Evolutionary conservation across 2,888 invertebrate genomes (phyloP), one percentile per base, ranked within the genome.

Genomic region (Cerceris ruficornis): DNA sequence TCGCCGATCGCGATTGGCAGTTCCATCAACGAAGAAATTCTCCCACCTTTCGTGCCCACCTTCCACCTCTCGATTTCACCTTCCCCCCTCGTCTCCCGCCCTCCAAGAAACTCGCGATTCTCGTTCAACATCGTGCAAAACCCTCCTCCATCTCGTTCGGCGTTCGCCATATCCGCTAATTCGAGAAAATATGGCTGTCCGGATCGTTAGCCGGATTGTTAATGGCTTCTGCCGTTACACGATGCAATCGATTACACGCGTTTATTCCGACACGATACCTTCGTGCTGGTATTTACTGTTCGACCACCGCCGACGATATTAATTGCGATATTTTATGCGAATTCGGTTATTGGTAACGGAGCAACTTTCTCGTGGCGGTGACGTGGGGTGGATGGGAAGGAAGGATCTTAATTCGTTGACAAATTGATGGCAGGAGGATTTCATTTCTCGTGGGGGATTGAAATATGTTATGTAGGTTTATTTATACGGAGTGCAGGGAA

Each of bases 121-220:
- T 74, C 79, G 69, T 74, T 80, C 69, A 77, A 74, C 82, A 52
- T 65, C 66, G 61, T 42, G 67, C 77, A 61, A 41, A 58, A 78
- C 64, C 86, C 86, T 84, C 84, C 87, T 85, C 84, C 87, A 1
- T 28, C 86, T 84, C 84, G 86, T 85, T 83, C 87, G 6, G 7
- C 73, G 75, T 87, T 89, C 82, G 84, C 86, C 86, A 87, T 88
- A 86, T 85, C 82, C 77, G 86, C 83, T 80, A 88, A 88, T 86
- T 85, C 83, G 69, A 86, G 81, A 82, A 87, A 88, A 86, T 88
- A 89, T 89, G 89, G 88, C 88, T 84, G 87, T 69, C 71, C 11
- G 61, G 61, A 75, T 73, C 77, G 69, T 61, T 72, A 59, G 55
- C n/a, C 17, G 43, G 54, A 67, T 43, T 58, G 57, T 72, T 66